These are phyloP conservation scores for Thera obeliscata DNA, from an alignment of 2,888 invertebrate species.

Conservation along the genomic window DNA sequence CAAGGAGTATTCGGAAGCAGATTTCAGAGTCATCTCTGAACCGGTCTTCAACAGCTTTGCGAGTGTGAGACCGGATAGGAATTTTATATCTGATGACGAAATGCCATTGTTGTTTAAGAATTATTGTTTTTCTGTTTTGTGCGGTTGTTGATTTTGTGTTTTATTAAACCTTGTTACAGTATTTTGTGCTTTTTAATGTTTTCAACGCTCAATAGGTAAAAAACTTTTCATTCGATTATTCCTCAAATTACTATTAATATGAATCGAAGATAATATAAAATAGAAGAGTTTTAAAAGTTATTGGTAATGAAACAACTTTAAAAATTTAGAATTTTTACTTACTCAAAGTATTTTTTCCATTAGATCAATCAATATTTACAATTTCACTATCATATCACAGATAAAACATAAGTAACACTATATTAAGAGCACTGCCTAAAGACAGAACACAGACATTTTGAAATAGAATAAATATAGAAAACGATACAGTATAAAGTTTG, in stretches of 20 bases:
- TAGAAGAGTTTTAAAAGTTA: no score
- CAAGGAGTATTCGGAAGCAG: constrained; percentile 72
- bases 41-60: constrained; percentile 87
- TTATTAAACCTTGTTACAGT: constrained; percentile 32
- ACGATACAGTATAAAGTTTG: constrained; percentile 37
- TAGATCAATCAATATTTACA: constrained; percentile 32
- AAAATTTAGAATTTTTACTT: constrained; percentile 28
- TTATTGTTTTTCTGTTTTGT: constrained; percentile 85
- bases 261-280: no score
- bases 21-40: constrained; percentile 78
- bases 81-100: constrained; percentile 89
- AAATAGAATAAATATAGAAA: constrained; percentile 53
- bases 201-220: no score
- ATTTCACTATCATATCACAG: constrained; percentile 49
- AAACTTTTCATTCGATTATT: no score
- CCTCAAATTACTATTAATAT: no score
- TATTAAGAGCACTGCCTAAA: constrained; percentile 44
- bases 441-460: constrained; percentile 51
- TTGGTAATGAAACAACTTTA: background rate
- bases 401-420: constrained; percentile 44
- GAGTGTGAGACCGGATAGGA: constrained; percentile 88
- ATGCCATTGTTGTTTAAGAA: constrained; percentile 90
- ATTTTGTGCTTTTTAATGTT: constrained; percentile 12
- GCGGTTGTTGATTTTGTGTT: constrained; percentile 55
- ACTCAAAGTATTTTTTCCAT: constrained; percentile 32